Evolutionary conservation across 2,888 invertebrate genomes (phyloP).

Genomic region (Rhimphoctona megacephalus): DNA sequence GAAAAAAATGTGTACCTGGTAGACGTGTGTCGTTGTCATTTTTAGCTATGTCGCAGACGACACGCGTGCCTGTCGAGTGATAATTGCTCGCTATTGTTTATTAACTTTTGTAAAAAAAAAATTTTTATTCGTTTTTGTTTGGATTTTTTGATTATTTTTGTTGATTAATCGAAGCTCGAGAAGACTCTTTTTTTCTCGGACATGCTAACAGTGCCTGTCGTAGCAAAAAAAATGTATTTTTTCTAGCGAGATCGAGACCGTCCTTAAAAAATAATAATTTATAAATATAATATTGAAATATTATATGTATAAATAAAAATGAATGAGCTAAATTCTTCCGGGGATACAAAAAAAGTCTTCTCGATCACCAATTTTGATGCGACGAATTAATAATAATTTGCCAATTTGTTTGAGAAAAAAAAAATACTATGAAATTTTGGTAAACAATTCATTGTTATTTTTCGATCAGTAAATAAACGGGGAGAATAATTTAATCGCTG

Average conservation of each 20-base stretch:
- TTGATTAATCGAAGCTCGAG: not conserved
- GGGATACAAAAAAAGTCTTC: not conserved
- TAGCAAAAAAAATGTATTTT: constrained; percentile 60
- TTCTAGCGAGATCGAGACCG: constrained; percentile 58
- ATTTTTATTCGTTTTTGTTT: not conserved
- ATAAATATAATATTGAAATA: constrained; percentile 19
- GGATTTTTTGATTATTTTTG: not conserved
- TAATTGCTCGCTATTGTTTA: constrained; percentile 13
- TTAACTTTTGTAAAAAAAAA: constrained; percentile 1
- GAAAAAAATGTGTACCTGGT: constrained; percentile 59
- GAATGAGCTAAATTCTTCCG: constrained; percentile 26
- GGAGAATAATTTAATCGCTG: constrained; percentile 54
- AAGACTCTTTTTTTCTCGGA: constrained; percentile 33
- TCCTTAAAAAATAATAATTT: constrained; percentile 19
- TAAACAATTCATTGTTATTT: not conserved
- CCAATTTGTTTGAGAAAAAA: not conserved
- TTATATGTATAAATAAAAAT: constrained; percentile 17
- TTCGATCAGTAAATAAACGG: not conserved
- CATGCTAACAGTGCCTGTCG: constrained; percentile 47
- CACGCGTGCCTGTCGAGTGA: constrained; percentile 62
- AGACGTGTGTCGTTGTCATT: constrained; percentile 59
- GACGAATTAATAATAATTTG: not conserved
- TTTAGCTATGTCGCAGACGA: constrained; percentile 50
- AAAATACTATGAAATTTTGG: not conserved
- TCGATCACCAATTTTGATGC: not conserved